Conservation (phyloP, 1,140 invertebrate genomes). For the Palaemon carinicauda region DNA sequence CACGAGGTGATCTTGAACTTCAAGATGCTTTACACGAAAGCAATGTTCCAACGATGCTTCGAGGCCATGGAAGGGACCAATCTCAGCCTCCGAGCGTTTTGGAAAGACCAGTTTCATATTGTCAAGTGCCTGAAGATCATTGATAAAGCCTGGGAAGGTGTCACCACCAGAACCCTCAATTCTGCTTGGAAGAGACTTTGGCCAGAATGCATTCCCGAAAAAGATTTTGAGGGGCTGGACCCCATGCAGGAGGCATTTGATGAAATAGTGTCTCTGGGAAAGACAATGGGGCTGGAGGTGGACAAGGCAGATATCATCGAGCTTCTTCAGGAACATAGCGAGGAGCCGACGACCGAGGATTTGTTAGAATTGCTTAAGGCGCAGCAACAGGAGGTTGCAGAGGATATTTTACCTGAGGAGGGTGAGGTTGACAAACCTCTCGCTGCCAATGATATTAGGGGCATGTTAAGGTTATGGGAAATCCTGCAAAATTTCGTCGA, state of each 20-base stretch:
- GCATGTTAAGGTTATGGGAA: too few relatives aligned
- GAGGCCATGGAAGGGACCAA: neutral
- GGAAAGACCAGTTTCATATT: slow-evolving; percentile 8
- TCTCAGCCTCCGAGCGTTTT: neutral
- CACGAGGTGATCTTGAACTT: neutral
- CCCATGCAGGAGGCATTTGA: neutral
- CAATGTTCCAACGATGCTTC: neutral
- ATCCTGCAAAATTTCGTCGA: too few relatives aligned
- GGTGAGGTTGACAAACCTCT: too few relatives aligned
- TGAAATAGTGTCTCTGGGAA: neutral
- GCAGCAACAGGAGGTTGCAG: too few relatives aligned
- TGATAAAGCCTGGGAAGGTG: neutral
- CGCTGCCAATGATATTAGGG: too few relatives aligned
- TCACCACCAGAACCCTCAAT: too few relatives aligned
- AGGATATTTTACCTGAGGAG: too few relatives aligned
- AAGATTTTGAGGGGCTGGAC: neutral
- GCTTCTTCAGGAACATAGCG: neutral
- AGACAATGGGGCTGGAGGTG: neutral
- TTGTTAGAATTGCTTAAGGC: neutral
- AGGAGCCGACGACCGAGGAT: neutral
- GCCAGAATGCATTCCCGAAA: neutral
- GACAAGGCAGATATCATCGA: neutral
- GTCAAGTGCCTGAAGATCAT: neutral
- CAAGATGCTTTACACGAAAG: neutral
- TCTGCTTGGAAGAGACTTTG: neutral